A percentile compares a stretch with the other conserved stretches of the same genome.
phyloP scores from a whole-genome alignment of 2,888 invertebrate species.

The Spilosoma lubricipeda region DNA sequence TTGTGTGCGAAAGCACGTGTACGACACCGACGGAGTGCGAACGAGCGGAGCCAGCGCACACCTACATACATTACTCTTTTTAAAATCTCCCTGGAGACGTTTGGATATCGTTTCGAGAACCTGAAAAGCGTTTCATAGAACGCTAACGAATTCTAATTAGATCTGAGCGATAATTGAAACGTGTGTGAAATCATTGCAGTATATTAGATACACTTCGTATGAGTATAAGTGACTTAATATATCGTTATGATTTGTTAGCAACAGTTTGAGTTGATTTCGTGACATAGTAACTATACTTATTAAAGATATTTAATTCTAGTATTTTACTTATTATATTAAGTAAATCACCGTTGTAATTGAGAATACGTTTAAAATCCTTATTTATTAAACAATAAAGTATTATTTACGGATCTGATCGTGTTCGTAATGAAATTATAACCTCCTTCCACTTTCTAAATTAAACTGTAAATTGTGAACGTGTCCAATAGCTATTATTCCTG shows the following conservation, averaged over 20 bases:
- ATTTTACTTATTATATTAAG: too few species aligned
- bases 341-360: too few species aligned
- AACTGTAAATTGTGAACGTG: neutral
- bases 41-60: slow-evolving; percentile 3
- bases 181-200: too few species aligned
- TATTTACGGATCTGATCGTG: neutral
- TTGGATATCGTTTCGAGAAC: neutral
- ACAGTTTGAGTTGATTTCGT: too few species aligned
- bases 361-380: too few species aligned
- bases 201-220: too few species aligned
- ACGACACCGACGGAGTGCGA: slow-evolving; percentile 19
- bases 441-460: neutral
- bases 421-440: neutral
- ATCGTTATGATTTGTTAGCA: too few species aligned
- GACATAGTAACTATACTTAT: too few species aligned
- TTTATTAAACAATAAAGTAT: too few species aligned
- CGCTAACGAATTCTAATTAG: neutral
- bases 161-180: neutral
- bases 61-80: neutral
- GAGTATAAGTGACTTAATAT: too few species aligned
- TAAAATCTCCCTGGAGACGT: neutral
- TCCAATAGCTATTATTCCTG: neutral
- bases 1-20: slow-evolving; percentile 31
- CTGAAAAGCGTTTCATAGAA: neutral
- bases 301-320: too few species aligned